Conservation (phyloP, 2,113 vertebrate genomes). For the Chaetura pelagica region DNA sequence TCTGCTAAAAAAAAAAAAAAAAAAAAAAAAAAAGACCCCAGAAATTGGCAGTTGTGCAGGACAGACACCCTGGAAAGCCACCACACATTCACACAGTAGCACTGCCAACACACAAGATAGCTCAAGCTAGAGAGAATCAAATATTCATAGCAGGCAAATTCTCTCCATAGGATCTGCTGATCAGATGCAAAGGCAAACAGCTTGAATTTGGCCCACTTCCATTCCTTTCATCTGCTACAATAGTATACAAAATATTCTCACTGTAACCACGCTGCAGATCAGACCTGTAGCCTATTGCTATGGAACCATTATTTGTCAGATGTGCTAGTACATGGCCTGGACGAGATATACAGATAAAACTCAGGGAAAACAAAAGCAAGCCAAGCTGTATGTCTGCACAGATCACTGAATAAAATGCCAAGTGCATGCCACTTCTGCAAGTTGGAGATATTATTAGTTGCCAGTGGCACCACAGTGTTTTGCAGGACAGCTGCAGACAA, state of each 20-base stretch:
- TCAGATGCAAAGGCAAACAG: slow-evolving; percentile 57
- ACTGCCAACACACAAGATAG: slow-evolving; percentile 9
- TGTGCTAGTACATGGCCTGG: not conserved
- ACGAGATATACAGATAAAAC: slow-evolving; percentile 59
- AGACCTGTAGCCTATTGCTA: slow-evolving; percentile 19
- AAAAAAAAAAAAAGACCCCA: not conserved
- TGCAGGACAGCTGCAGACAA: slow-evolving; percentile 44
- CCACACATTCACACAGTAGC: not conserved
- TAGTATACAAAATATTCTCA: slow-evolving; percentile 42
- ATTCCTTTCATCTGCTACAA: slow-evolving; percentile 24
- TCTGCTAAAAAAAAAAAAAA: not conserved
- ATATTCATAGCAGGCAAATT: slow-evolving; percentile 71
- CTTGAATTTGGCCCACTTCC: slow-evolving; percentile 41
- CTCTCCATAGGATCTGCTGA: slow-evolving; percentile 70
- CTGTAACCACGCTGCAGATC: not conserved
- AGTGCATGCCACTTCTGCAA: not conserved
- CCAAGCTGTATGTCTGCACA: not conserved
- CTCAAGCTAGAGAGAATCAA: slow-evolving; percentile 17
- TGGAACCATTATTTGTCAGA: slow-evolving; percentile 31
- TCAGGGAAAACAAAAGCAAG: slow-evolving; percentile 53
- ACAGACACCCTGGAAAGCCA: slow-evolving; percentile 59
- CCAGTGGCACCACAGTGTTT: not conserved
- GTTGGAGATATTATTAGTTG: slow-evolving; percentile 31
- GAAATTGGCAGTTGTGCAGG: not conserved
- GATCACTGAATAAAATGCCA: not conserved